Evolutionary conservation across 2,888 invertebrate species (phyloP).

Genomic region (Yponomeuta plumbellus): DNA sequence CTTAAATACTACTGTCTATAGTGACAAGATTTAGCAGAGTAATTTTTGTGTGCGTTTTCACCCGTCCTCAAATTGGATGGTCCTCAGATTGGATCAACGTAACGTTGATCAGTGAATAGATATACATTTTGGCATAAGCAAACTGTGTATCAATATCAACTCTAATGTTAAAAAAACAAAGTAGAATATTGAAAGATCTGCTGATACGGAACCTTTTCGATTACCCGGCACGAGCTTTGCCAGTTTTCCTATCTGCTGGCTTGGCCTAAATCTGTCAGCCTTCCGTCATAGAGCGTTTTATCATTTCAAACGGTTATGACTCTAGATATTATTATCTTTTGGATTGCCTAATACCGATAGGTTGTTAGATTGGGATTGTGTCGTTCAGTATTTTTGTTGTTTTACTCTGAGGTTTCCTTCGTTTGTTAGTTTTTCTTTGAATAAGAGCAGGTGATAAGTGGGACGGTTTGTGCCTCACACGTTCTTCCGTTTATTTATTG

Average conservation of each 20-base stretch:
- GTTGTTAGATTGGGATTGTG: background rate
- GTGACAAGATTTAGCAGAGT: too few species aligned
- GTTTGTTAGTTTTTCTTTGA: background rate
- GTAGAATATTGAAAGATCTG: too few species aligned
- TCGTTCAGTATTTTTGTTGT: background rate
- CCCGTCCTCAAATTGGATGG: too few species aligned
- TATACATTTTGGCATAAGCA: too few species aligned
- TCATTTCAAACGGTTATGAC: constrained; percentile 1
- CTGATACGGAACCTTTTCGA: too few species aligned
- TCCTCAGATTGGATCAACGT: too few species aligned
- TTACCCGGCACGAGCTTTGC: background rate
- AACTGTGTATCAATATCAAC: too few species aligned
- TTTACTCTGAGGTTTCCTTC: background rate
- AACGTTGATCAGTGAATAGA: too few species aligned
- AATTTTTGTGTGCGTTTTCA: too few species aligned
- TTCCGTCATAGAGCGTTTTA: constrained; percentile 1
- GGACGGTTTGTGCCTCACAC: background rate
- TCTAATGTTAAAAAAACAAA: too few species aligned
- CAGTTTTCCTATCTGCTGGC: background rate
- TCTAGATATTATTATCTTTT: background rate
- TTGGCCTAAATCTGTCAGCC: constrained; percentile 6
- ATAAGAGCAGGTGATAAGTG: background rate
- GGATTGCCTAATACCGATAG: background rate
- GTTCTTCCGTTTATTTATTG: background rate
- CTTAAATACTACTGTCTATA: too few species aligned